A percentile compares a stretch with the other conserved stretches of the same genome.
These are phyloP conservation scores for Solen grandis DNA, from an alignment of 1,140 invertebrate genomes.

Conservation along the genomic window DNA sequence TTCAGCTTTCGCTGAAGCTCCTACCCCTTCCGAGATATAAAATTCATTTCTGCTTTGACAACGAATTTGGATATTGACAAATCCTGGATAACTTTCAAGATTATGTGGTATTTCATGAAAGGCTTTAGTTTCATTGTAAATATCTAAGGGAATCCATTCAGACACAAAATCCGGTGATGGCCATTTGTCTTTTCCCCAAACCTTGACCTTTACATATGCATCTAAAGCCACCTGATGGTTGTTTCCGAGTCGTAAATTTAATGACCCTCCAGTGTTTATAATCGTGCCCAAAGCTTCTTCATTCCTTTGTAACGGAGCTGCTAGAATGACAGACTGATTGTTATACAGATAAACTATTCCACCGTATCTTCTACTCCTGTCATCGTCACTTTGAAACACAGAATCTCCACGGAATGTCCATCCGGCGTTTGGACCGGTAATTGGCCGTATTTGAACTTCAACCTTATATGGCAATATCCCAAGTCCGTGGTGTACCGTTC, in stretches of 20 bases:
- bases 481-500: background rate
- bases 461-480: slow-evolving; percentile 33
- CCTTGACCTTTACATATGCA: slow-evolving; percentile 16
- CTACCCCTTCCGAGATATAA: slow-evolving; percentile 19
- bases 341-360: slow-evolving; percentile 37
- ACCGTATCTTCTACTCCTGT: slow-evolving; percentile 4
- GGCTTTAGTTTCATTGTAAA: background rate
- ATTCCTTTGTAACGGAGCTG: slow-evolving; percentile 11
- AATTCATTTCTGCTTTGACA: background rate
- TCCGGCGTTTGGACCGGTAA: slow-evolving; percentile 14
- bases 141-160: slow-evolving; percentile 31
- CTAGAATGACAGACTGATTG: slow-evolving; percentile 11
- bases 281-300: slow-evolving; percentile 15
- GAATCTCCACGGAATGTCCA: slow-evolving; percentile 28
- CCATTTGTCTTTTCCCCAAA: slow-evolving; percentile 12
- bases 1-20: background rate
- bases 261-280: slow-evolving; percentile 16
- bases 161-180: slow-evolving; percentile 21
- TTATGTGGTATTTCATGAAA: slow-evolving; percentile 13
- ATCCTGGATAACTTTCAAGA: slow-evolving; percentile 1
- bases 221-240: slow-evolving; percentile 15
- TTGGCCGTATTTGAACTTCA: slow-evolving; percentile 40
- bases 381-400: slow-evolving; percentile 31
- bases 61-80: slow-evolving; percentile 29
- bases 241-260: slow-evolving; percentile 1